Percentiles rank a stretch among this genome's conserved stretches.
phyloP scores from a whole-genome alignment of 2,797 vertebrate species.

The Synaphobranchus kaupii region DNA sequence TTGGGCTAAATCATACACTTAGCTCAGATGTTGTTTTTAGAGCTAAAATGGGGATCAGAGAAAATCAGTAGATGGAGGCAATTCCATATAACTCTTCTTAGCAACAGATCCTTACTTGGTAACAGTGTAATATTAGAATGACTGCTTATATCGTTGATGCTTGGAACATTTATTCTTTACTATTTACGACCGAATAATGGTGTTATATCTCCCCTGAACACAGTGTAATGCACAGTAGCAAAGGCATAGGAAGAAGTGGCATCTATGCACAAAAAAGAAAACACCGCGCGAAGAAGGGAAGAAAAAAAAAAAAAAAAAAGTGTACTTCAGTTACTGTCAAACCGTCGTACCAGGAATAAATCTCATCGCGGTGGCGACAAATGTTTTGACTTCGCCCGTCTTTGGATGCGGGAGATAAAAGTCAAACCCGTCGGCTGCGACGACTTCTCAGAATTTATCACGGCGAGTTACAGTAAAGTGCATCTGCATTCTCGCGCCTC shows the following conservation, averaged over 20 bases:
- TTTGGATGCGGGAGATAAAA: constrained; percentile 63
- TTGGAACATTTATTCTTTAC: neutral
- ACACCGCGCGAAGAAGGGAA: constrained; percentile 58
- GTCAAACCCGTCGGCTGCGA: constrained; percentile 66
- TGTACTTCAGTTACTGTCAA: constrained; percentile 52
- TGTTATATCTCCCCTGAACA: neutral
- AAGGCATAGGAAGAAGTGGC: constrained; percentile 51
- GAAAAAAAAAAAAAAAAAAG: constrained; percentile 65
- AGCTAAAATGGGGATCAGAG: constrained; percentile 50
- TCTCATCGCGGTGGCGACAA: constrained; percentile 61
- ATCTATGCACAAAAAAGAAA: neutral
- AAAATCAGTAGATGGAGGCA: constrained; percentile 17
- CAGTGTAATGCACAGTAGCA: neutral
- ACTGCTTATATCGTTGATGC: neutral
- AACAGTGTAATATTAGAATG: neutral
- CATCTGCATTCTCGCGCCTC: constrained; percentile 59
- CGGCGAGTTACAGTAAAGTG: constrained; percentile 54
- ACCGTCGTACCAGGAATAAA: constrained; percentile 61
- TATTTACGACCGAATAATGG: neutral
- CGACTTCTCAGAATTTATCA: constrained; percentile 60
- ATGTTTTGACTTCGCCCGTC: constrained; percentile 66
- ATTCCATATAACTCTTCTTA: neutral
- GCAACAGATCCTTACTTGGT: neutral
- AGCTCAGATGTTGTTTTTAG: constrained; percentile 56
- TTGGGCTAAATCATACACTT: constrained; percentile 58